A percentile compares a stretch with the other conserved stretches of the same genome.
These are phyloP conservation scores for Perognathus longimembris DNA, from an alignment of 2,113 vertebrate species.

Conservation along the genomic window DNA sequence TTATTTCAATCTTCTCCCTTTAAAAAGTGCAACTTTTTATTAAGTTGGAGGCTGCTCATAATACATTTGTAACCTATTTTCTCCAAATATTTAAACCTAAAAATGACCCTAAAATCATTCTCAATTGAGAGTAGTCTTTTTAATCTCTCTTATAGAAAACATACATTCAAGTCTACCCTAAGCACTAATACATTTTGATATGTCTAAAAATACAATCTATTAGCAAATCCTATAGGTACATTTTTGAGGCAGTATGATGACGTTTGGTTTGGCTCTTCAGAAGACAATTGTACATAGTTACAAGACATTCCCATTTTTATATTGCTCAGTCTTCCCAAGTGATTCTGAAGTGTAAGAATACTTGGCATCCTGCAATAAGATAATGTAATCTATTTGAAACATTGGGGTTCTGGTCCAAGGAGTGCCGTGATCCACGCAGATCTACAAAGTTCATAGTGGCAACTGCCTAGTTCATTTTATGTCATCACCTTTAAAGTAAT, in stretches of 20 bases:
- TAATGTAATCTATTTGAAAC: conserved; percentile 30
- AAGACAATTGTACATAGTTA: not conserved
- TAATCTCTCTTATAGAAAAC: conserved; percentile 31
- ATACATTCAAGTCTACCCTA: not conserved
- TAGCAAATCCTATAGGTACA: not conserved
- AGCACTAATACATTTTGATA: conserved; percentile 25
- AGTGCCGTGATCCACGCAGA: conserved; percentile 30
- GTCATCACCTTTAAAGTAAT: conserved; percentile 63
- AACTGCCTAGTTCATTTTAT: conserved; percentile 64
- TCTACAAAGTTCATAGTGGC: conserved; percentile 43
- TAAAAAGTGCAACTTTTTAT: conserved; percentile 38
- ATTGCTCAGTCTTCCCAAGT: not conserved
- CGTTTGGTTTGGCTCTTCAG: not conserved
- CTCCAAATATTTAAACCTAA: conserved; percentile 49
- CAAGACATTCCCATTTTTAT: not conserved
- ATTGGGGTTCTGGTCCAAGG: not conserved
- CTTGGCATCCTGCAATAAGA: not conserved
- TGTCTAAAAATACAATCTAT: conserved; percentile 9
- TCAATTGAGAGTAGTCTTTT: conserved; percentile 51
- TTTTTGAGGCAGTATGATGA: not conserved
- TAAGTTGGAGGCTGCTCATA: not conserved
- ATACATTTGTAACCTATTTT: conserved; percentile 33
- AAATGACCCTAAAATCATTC: conserved; percentile 10
- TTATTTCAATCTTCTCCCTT: no score
- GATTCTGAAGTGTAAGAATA: conserved; percentile 34